Evolutionary conservation across 2,888 invertebrate genomes (phyloP).

Genomic region (Urechis unicinctus): DNA sequence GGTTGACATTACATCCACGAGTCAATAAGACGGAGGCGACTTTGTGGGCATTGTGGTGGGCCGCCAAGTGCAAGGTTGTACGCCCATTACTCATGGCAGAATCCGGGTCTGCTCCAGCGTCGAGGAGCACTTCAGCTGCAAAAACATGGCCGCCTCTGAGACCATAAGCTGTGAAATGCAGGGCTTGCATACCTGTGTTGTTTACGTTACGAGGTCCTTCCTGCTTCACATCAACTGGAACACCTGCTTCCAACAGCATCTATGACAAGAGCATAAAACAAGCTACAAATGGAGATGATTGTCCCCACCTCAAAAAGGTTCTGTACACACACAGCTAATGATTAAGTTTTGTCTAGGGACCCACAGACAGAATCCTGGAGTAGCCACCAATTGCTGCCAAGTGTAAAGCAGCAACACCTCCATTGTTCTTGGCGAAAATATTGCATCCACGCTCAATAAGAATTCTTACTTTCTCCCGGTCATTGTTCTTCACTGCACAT

Average conservation of each 20-base stretch:
- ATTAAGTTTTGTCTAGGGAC: neutral
- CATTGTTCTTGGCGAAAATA: constrained; percentile 9
- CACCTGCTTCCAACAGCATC: constrained; percentile 11
- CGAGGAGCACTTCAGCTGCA: constrained; percentile 7
- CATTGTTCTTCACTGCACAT: neutral
- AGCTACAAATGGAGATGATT: neutral
- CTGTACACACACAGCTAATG: too few relatives aligned
- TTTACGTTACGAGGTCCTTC: neutral
- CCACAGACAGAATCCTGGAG: constrained; percentile 6
- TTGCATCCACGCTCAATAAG: constrained; percentile 1
- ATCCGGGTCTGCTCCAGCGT: constrained; percentile 11
- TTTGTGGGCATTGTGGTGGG: constrained; percentile 7
- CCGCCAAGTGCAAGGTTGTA: constrained; percentile 10
- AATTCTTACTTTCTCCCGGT: neutral
- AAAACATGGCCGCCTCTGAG: constrained; percentile 6
- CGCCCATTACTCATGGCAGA: constrained; percentile 3
- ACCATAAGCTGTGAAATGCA: constrained; percentile 12
- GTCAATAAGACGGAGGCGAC: constrained; percentile 23
- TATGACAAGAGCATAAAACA: constrained; percentile 1
- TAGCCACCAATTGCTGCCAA: constrained; percentile 12
- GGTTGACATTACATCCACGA: constrained; percentile 9
- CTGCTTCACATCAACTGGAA: constrained; percentile 6
- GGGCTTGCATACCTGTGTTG: constrained; percentile 7
- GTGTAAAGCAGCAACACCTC: constrained; percentile 15
- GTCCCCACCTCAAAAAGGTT: too few relatives aligned